A percentile compares a stretch with the other conserved stretches of the same genome.
Conservation (phyloP, 2,113 vertebrate species). For the Sturnus vulgaris region DNA sequence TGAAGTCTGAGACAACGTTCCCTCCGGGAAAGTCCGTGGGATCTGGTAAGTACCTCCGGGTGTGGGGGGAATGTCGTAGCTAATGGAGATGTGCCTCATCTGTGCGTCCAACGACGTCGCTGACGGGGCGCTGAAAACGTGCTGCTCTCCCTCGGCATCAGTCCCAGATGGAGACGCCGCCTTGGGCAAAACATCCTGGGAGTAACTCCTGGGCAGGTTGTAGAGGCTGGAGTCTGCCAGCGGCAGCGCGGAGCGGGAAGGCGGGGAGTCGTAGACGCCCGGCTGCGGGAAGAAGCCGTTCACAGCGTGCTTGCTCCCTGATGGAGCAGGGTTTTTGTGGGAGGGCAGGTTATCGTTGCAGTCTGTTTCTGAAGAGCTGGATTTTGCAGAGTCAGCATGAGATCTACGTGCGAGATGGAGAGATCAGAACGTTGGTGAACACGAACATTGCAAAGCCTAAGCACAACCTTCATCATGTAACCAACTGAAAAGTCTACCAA, state of each 20-base stretch:
- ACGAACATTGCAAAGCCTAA: background rate
- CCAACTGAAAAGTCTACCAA: background rate
- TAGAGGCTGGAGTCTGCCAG: slow-evolving; percentile 85
- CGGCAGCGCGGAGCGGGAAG: slow-evolving; percentile 75
- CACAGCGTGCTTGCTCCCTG: slow-evolving; percentile 80
- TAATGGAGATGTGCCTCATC: slow-evolving; percentile 86
- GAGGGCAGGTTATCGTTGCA: slow-evolving; percentile 93
- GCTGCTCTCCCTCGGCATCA: slow-evolving; percentile 83
- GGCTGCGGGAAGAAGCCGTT: slow-evolving; percentile 90
- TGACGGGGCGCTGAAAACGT: slow-evolving; percentile 82
- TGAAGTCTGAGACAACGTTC: slow-evolving; percentile 74
- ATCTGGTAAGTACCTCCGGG: slow-evolving; percentile 91
- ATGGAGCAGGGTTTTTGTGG: slow-evolving; percentile 79
- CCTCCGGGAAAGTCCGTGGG: slow-evolving; percentile 81
- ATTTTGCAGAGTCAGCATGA: slow-evolving; percentile 85
- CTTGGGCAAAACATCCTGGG: slow-evolving; percentile 91
- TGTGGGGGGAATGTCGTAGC: slow-evolving; percentile 93
- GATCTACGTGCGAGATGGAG: slow-evolving; percentile 68
- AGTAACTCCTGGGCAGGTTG: slow-evolving; percentile 90
- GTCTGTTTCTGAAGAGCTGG: slow-evolving; percentile 93
- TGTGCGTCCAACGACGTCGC: slow-evolving; percentile 83
- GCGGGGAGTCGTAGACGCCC: slow-evolving; percentile 87
- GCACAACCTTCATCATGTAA: background rate
- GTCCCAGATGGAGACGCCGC: slow-evolving; percentile 74
- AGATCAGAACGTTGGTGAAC: background rate